These are phyloP conservation scores for Oreortyx pictus DNA, from an alignment of 2,797 vertebrate genomes.

Conservation along the genomic window DNA sequence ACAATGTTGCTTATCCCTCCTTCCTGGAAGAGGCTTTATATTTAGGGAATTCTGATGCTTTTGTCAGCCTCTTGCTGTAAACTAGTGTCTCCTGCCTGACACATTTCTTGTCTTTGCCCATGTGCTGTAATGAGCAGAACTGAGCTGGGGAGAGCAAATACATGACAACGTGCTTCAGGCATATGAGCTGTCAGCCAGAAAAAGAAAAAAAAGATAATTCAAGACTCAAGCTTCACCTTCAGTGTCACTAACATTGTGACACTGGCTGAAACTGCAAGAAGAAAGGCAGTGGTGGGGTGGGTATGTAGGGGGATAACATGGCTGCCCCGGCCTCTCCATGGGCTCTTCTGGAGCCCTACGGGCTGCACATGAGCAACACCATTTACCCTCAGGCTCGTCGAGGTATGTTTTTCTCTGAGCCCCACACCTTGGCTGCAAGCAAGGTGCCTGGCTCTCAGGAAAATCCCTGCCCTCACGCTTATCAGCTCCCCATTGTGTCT, in stretches of 20 bases:
- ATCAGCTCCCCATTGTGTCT: not conserved
- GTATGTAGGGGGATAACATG: not conserved
- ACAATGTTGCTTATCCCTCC: not conserved
- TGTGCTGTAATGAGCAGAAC: not conserved
- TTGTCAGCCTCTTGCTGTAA: not conserved
- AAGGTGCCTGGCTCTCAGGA: not conserved
- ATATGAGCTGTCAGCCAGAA: not conserved
- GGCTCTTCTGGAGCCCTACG: not conserved
- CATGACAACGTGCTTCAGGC: not conserved
- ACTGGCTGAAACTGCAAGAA: not conserved
- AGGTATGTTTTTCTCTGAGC: not conserved
- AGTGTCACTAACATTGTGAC: not conserved
- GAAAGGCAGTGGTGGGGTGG: not conserved
- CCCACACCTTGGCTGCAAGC: not conserved
- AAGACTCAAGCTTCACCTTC: not conserved
- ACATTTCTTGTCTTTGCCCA: not conserved
- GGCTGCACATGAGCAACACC: not conserved
- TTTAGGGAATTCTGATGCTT: not conserved
- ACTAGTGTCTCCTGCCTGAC: not conserved
- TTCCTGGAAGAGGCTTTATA: not conserved
- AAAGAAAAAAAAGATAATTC: not conserved
- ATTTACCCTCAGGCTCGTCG: not conserved
- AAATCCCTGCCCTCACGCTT: not conserved
- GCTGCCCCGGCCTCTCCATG: not conserved
- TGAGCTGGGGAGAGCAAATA: rapidly evolving